phyloP scores from a whole-genome alignment of 2,888 invertebrate species.

The Helicoverpa assulta region DNA sequence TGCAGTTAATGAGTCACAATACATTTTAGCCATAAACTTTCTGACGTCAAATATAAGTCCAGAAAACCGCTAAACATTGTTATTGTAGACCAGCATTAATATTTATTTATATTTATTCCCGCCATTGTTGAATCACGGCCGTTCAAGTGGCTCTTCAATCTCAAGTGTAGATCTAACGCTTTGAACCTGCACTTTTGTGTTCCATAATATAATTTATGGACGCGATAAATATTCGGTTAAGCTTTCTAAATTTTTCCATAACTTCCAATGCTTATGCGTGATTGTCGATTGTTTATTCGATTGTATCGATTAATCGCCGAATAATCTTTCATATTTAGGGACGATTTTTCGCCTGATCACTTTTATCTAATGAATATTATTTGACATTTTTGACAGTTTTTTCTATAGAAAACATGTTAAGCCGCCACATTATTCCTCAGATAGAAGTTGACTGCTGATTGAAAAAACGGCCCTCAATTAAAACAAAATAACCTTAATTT shows the following conservation, averaged over 20 bases:
- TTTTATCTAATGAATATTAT: too few relatives aligned
- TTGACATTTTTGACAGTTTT: too few relatives aligned
- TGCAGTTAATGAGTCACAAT: neutral
- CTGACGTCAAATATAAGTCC: constrained; percentile 4
- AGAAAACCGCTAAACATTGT: constrained; percentile 2
- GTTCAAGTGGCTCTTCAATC: constrained; percentile 53
- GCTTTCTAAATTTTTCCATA: constrained; percentile 47
- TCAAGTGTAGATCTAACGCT: constrained; percentile 56
- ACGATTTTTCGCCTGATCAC: too few relatives aligned
- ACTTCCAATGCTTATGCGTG: neutral
- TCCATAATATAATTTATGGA: constrained; percentile 56
- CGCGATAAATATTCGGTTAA: constrained; percentile 43
- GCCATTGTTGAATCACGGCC: constrained; percentile 25
- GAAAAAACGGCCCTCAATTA: too few relatives aligned
- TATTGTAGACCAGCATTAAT: neutral
- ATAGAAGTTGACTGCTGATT: too few relatives aligned
- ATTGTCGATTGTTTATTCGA: constrained; percentile 42
- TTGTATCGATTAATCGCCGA: constrained; percentile 38
- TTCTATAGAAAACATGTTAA: too few relatives aligned
- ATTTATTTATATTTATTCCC: constrained; percentile 36
- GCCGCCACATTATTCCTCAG: too few relatives aligned
- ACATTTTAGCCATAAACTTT: too few relatives aligned
- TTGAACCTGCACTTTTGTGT: constrained; percentile 43
- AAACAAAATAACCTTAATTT: too few relatives aligned
- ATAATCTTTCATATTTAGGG: constrained; percentile 31